Percentiles rank a stretch among this genome's conserved stretches.
These are phyloP conservation scores for Tenthredo livida DNA, from an alignment of 2,888 invertebrate species.

Conservation along the genomic window DNA sequence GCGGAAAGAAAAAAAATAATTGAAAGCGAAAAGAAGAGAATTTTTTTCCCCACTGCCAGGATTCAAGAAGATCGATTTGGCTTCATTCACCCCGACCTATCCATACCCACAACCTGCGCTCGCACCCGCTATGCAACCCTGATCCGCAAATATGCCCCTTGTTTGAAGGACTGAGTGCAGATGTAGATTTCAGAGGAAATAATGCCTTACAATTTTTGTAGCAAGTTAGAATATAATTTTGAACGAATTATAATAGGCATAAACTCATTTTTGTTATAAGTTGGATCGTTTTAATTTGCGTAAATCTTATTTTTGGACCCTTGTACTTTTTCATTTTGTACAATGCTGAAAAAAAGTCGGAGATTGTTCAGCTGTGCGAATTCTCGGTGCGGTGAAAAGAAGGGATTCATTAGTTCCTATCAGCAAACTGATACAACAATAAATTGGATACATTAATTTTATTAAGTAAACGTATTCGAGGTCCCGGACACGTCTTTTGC, in stretches of 20 bases:
- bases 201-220: not conserved
- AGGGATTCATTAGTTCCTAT: not conserved
- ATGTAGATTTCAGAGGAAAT: not conserved
- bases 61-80: constrained; percentile 38
- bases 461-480: not conserved
- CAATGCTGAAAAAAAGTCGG: not conserved
- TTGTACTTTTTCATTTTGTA: not conserved
- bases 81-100: not conserved
- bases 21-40: not conserved
- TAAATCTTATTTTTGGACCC: not conserved
- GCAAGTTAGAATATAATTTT: not conserved
- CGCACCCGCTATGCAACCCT: constrained; percentile 44
- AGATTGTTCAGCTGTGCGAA: not conserved
- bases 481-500: not conserved
- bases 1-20: not conserved
- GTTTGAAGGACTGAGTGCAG: constrained; percentile 43
- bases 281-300: not conserved
- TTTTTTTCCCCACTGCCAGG: constrained; percentile 28
- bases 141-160: constrained; percentile 50
- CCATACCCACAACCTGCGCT: not conserved
- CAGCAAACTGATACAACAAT: not conserved
- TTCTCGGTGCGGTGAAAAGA: not conserved
- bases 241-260: not conserved
- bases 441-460: not conserved
- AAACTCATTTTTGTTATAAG: not conserved